Conservation (phyloP, 2,797 vertebrate genomes). For the Gallirallus australis region DNA sequence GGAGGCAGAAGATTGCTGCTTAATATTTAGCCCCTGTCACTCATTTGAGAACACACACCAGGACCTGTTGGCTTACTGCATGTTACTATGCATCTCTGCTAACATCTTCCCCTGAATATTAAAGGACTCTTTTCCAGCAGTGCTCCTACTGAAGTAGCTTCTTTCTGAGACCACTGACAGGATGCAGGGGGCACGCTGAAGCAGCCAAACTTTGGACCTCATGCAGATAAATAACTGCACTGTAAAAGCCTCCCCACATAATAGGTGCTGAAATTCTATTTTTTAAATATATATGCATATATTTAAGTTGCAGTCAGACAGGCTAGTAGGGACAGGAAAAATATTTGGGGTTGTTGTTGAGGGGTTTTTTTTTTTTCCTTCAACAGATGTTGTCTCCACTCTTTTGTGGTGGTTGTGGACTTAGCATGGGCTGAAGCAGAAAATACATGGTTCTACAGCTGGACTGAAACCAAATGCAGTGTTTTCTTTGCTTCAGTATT, state of each 20-base stretch:
- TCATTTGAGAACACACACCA: not conserved
- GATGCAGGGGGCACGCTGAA: not conserved
- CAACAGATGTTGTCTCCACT: not conserved
- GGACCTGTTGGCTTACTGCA: not conserved
- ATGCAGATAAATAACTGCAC: not conserved
- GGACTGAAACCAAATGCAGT: not conserved
- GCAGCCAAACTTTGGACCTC: not conserved
- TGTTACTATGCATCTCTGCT: not conserved
- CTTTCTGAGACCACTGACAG: not conserved
- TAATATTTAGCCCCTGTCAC: constrained; percentile 45
- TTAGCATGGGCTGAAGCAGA: not conserved
- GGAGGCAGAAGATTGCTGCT: constrained; percentile 11
- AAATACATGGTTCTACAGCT: not conserved
- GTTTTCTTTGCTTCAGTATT: constrained; percentile 13
- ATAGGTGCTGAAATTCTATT: not conserved
- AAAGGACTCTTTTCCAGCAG: not conserved
- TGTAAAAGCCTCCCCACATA: not conserved
- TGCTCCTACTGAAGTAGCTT: not conserved
- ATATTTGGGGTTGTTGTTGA: accelerated
- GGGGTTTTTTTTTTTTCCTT: not conserved
- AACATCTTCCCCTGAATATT: not conserved
- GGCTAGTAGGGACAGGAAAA: not conserved
- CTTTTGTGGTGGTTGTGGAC: not conserved
- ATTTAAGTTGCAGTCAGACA: not conserved
- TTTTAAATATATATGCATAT: not conserved